Evolutionary conservation across 2,888 invertebrate species (phyloP).

Genomic region (Tipula confusa): DNA sequence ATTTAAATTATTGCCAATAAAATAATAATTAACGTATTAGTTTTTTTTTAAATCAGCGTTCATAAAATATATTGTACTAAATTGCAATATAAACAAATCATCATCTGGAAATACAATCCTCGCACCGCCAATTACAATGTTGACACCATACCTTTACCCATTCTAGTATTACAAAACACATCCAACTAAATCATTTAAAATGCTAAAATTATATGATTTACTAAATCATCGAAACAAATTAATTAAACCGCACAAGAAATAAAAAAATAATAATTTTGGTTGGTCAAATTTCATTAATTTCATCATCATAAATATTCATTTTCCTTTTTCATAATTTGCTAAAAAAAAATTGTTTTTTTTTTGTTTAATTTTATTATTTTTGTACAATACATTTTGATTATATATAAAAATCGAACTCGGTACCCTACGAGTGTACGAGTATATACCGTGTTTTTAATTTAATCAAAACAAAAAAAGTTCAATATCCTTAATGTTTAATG

Average conservation of each 20-base stretch:
- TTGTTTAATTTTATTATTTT: neutral
- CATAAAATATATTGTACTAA: no score
- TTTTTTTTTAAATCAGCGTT: no score
- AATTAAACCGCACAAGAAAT: neutral
- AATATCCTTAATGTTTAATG: neutral
- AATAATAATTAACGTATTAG: no score
- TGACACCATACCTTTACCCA: neutral
- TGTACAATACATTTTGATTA: neutral
- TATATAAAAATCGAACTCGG: neutral
- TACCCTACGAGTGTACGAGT: neutral
- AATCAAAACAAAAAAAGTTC: neutral
- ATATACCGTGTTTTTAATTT: neutral
- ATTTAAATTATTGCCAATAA: no score
- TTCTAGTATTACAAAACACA: neutral
- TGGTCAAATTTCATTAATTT: slow-evolving; percentile 9
- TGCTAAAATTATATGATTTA: neutral
- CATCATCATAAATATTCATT: slow-evolving; percentile 25
- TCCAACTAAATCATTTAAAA: neutral
- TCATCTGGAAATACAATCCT: no score
- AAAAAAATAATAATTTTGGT: neutral
- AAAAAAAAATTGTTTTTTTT: neutral
- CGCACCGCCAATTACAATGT: neutral
- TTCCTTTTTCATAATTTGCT: neutral
- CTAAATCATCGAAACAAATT: neutral
- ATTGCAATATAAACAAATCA: no score